A percentile compares a stretch with the other conserved stretches of the same genome.
phyloP scores from a whole-genome alignment of 2,797 vertebrate genomes.

The Chelon labrosus region DNA sequence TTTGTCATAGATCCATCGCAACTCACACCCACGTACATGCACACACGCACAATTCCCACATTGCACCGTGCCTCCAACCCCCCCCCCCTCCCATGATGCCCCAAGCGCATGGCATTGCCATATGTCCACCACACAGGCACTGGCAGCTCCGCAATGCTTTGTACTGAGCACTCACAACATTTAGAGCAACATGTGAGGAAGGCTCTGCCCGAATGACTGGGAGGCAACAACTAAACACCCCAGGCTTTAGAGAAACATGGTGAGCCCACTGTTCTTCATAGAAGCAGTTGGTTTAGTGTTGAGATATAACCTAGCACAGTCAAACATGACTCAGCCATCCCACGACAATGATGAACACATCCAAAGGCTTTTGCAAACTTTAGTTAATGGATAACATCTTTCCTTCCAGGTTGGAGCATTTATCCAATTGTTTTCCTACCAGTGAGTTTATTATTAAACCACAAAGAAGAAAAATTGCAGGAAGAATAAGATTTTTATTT shows the following conservation, averaged over 20 bases:
- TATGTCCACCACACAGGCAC: constrained; percentile 73
- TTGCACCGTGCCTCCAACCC: constrained; percentile 29
- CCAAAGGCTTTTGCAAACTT: neutral
- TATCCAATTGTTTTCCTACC: constrained; percentile 5
- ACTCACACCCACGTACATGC: constrained; percentile 21
- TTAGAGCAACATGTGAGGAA: constrained; percentile 46
- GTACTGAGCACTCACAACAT: constrained; percentile 44
- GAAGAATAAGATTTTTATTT: neutral
- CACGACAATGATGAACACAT: neutral
- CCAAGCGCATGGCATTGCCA: constrained; percentile 70
- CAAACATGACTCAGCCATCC: neutral
- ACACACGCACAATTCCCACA: constrained; percentile 4
- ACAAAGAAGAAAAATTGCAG: neutral
- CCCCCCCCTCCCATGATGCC: constrained; percentile 41
- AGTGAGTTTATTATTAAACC: constrained; percentile 7
- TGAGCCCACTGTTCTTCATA: constrained; percentile 21
- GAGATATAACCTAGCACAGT: neutral
- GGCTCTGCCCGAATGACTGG: constrained; percentile 43
- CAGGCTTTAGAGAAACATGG: constrained; percentile 40
- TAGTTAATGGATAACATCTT: constrained; percentile 42
- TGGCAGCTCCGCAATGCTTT: constrained; percentile 65
- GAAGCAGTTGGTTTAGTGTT: constrained; percentile 11
- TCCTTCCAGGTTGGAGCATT: neutral
- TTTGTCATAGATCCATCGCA: constrained; percentile 61
- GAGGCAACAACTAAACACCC: constrained; percentile 44